Conservation (phyloP, 1,140 invertebrate species). For the Plutomurus gul region DNA sequence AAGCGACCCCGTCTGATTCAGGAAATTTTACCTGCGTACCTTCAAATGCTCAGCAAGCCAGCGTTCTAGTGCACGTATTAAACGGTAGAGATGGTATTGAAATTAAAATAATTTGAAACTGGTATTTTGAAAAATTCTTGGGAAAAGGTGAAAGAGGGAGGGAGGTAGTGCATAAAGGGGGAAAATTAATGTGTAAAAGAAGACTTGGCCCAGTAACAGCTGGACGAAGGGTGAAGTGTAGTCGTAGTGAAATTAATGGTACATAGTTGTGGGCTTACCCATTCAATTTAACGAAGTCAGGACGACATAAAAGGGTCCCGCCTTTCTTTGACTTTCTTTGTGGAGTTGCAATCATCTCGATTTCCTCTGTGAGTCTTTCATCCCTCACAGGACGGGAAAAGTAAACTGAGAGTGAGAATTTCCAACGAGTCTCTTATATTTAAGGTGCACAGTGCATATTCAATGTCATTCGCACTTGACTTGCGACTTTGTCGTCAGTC, state of each 20-base stretch:
- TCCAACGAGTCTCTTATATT: too few species aligned
- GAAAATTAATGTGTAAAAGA: too few species aligned
- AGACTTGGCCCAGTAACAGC: too few species aligned
- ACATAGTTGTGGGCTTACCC: constrained; percentile 7
- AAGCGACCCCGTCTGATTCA: constrained; percentile 80
- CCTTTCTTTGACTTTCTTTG: constrained; percentile 13
- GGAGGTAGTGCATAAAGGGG: background rate
- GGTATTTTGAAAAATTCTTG: too few species aligned
- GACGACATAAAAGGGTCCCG: background rate
- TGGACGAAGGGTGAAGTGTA: too few species aligned
- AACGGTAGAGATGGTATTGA: constrained; percentile 70
- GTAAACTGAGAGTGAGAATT: too few species aligned
- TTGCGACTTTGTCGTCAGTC: constrained; percentile 21
- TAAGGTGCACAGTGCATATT: background rate
- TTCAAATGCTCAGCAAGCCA: constrained; percentile 82
- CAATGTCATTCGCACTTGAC: constrained; percentile 14
- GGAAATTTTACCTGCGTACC: constrained; percentile 81
- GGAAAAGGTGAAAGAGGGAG: too few species aligned
- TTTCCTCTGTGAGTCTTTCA: constrained; percentile 1
- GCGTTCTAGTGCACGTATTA: constrained; percentile 83
- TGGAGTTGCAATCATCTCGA: background rate
- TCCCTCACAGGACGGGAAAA: background rate
- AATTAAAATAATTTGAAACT: constrained; percentile 12
- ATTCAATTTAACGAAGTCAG: constrained; percentile 14
- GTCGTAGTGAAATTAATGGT: constrained; percentile 21